Evolutionary conservation across 2,888 invertebrate species (phyloP).

Genomic region (Hanleya hanleyi): DNA sequence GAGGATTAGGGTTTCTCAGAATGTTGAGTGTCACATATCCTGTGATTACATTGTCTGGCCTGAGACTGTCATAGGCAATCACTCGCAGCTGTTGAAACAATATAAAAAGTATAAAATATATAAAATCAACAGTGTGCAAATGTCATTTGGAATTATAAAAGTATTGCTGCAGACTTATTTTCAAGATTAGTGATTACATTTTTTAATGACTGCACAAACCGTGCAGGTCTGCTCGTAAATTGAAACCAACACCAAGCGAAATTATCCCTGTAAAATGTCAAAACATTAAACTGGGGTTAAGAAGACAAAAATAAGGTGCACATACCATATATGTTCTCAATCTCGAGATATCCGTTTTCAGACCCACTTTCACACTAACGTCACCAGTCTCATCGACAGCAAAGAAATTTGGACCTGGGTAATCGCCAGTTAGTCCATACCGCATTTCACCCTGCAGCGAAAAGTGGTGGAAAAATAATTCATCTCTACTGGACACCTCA

Average conservation of each 20-base stretch:
- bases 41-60: conserved; percentile 50
- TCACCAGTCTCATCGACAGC: conserved; percentile 39
- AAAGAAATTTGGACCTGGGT: conserved; percentile 64
- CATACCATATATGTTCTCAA: not conserved
- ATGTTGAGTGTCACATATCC: conserved; percentile 54
- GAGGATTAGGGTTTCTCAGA: conserved; percentile 48
- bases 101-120: conserved; percentile 42
- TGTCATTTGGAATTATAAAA: no score
- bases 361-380: conserved; percentile 41
- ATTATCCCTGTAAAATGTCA: no score
- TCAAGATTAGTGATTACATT: no score
- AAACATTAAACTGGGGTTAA: no score
- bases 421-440: conserved; percentile 62
- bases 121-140: not conserved
- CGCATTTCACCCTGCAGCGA: conserved; percentile 48
- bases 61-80: conserved; percentile 51
- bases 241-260: no score
- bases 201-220: no score
- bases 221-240: no score
- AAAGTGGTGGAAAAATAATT: not conserved
- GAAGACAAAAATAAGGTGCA: no score
- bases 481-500: not conserved
- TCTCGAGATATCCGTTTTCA: conserved; percentile 35
- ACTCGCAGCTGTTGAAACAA: conserved; percentile 26
- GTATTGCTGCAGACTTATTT: no score